Base-by-base conservation (phyloP, 1,140 invertebrate genomes). In the Cepaea nemoralis region DNA sequence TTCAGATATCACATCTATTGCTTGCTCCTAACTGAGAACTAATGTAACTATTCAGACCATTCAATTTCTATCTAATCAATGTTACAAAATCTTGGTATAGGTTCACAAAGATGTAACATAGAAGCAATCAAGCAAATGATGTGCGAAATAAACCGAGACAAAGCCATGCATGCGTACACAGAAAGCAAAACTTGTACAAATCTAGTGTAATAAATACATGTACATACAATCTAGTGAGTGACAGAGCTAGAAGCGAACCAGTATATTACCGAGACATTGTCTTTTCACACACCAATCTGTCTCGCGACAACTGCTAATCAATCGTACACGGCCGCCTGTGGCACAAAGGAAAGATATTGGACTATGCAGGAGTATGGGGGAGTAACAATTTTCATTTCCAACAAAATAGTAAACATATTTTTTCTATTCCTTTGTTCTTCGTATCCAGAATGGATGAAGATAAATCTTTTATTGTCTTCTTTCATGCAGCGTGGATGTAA, bases 241-340 rank as follows among this genome's bases (percentile, higher is more conserved):
- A 63, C 27, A 71, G 35, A 1, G 6, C 22, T 39, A 71, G 8
- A 71, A 40, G 69, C 31, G 35, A 70, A 70, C 67, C 14, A 40
- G 2, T 37, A 35, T 35, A 70, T 70, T 70, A 70, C 67, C 67
- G 5, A 70, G 5, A 70, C 67, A 70, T 33, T 70, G 12, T 6
- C 16, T 70, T 12, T 70, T 16, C 67, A 70, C n/a, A 14, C n/a
- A 70, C 67, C 67, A 70, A 14, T 40, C 67, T 16, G 14, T 5
- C 12, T 59, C 55, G n/a, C n/a, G 14, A 59, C 12, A 14, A 59
- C 22, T 24, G 55, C 55, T 70, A 70, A 70, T 70, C 67, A 70
- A 70, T 70, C 8, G 31, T 33, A 70, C 67, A 70, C 31, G 67
- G 35, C 31, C 67, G 67, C n/a, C 67, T 70, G 67, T 70, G 14